Evolutionary conservation across 2,888 invertebrate genomes (phyloP).

Genomic region (Podotricha telesiphe): DNA sequence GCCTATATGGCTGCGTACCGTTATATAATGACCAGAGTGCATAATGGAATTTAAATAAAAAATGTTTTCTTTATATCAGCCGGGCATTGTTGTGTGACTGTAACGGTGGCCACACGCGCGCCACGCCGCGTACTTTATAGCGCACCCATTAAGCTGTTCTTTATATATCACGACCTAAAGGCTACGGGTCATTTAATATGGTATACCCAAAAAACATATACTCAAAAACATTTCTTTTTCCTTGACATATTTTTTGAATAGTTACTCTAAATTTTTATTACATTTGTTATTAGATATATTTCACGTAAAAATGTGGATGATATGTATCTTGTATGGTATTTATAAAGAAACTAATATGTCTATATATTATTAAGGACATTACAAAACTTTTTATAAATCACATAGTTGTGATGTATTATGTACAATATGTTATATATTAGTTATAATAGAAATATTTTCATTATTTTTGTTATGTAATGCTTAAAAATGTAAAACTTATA

Average conservation of each 20-base stretch:
- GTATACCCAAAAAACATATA: not conserved
- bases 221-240: not conserved
- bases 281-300: no score
- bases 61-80: conserved; percentile 83
- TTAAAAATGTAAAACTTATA: not conserved
- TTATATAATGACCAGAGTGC: conserved; percentile 71
- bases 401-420: no score
- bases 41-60: conserved; percentile 79
- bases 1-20: conserved; percentile 51
- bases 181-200: conserved; percentile 10
- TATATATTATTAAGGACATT: no score
- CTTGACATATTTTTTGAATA: no score
- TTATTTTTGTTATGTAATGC: not conserved
- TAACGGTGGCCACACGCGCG: conserved; percentile 80
- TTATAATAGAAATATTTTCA: no score
- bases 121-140: conserved; percentile 60
- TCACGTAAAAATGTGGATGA: not conserved
- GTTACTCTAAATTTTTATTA: no score
- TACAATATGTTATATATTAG: no score
- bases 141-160: conserved; percentile 55
- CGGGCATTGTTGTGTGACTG: conserved; percentile 76
- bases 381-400: no score
- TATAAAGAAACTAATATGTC: no score
- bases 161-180: conserved; percentile 61
- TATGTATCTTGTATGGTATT: no score